Percentiles rank a stretch among this genome's conserved stretches.
phyloP scores from a whole-genome alignment of 1,140 invertebrate species.

The Antheraea pernyi region DNA sequence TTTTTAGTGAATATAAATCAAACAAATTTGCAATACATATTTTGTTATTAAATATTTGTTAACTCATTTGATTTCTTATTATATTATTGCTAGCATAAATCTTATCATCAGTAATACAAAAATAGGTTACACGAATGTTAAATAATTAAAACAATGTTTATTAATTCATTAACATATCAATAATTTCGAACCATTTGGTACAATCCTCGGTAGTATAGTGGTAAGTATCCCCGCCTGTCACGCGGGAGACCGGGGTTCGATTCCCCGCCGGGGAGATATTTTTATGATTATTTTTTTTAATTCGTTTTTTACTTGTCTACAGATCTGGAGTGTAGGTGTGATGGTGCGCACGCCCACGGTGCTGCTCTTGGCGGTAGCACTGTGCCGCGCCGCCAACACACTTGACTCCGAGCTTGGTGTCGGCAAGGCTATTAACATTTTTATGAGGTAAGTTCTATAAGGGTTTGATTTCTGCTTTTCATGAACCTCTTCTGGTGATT shows the following conservation, averaged over 20 bases:
- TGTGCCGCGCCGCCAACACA: conserved; percentile 60
- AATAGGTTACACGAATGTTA: too few relatives aligned
- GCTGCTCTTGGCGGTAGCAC: conserved; percentile 59
- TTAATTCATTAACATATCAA: not conserved
- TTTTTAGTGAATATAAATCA: not conserved
- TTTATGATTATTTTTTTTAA: not conserved
- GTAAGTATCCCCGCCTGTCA: conserved; percentile 41
- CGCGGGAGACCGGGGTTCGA: conserved; percentile 52
- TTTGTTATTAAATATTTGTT: not conserved
- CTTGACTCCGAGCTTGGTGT: conserved; percentile 82
- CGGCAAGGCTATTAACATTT: conserved; percentile 86
- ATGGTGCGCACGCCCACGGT: conserved; percentile 58
- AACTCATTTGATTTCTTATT: not conserved
- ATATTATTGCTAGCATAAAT: too few relatives aligned
- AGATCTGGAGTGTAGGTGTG: conserved; percentile 51
- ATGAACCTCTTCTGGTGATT: too few relatives aligned
- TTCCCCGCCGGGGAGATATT: conserved; percentile 46
- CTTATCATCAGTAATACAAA: too few relatives aligned
- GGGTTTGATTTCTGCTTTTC: too few relatives aligned
- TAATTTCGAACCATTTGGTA: not conserved
- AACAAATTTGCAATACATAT: not conserved
- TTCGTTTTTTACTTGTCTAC: conserved; percentile 15
- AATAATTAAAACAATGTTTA: too few relatives aligned
- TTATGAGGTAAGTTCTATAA: conserved; percentile 74
- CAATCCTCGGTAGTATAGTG: conserved; percentile 19